phyloP scores from a whole-genome alignment of 2,113 vertebrate genomes.

The Mandrillus leucophaeus region DNA sequence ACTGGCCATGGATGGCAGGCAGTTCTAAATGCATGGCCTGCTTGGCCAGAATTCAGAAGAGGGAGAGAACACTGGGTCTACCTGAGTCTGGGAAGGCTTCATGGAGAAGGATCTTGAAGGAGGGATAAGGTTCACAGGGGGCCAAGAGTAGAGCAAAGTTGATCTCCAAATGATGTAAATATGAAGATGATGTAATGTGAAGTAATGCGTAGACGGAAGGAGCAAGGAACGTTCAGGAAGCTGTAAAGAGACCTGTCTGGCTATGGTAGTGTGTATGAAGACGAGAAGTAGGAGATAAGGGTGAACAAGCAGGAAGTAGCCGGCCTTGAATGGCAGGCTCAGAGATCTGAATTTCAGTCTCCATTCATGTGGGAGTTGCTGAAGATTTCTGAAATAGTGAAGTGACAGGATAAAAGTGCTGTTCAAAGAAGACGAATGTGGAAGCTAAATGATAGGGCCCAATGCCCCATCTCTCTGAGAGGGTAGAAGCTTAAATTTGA shows the following conservation, averaged over 20 bases:
- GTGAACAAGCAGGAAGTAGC: background rate
- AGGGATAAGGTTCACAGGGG: background rate
- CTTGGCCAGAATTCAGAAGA: background rate
- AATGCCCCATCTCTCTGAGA: background rate
- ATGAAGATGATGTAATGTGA: background rate
- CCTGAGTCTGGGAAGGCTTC: background rate
- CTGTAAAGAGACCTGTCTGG: background rate
- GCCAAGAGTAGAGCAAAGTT: background rate
- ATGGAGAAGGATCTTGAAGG: background rate
- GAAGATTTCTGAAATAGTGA: background rate
- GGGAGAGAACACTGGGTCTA: background rate
- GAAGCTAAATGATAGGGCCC: background rate
- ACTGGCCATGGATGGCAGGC: background rate
- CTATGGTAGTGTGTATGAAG: background rate
- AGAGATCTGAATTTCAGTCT: conserved; percentile 13
- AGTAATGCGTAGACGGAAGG: background rate
- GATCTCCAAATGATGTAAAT: background rate
- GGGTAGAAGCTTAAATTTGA: background rate
- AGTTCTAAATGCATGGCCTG: background rate
- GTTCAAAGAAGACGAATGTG: background rate
- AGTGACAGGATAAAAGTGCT: background rate
- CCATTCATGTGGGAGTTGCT: background rate
- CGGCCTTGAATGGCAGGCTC: background rate
- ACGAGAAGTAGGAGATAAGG: background rate
- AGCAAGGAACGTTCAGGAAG: background rate